Conservation (phyloP, 2,113 vertebrate genomes). For the Burhinus bistriatus region DNA sequence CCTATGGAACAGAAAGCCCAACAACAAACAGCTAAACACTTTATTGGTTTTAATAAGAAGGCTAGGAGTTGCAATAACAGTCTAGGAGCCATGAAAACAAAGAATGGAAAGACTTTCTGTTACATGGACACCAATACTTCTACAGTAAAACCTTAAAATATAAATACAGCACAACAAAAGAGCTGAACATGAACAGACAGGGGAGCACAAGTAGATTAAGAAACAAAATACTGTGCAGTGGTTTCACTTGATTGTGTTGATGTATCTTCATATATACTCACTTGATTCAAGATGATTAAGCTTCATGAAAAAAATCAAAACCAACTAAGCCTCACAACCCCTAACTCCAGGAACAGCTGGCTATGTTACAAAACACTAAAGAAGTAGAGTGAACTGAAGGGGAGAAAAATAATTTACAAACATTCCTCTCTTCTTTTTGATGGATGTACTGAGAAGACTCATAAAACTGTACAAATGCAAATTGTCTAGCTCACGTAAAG, state of each 20-base stretch:
- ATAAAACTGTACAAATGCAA: not conserved
- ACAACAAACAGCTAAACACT: not conserved
- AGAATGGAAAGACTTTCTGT: not conserved
- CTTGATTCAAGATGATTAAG: not conserved
- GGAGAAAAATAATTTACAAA: not conserved
- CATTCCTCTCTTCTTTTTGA: not conserved
- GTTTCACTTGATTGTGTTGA: not conserved
- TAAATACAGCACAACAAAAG: not conserved
- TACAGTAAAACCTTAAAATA: not conserved
- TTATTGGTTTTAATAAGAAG: not conserved
- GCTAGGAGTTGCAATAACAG: not conserved
- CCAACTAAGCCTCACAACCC: not conserved
- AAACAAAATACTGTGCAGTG: not conserved
- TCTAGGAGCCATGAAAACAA: not conserved
- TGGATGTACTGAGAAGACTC: not conserved
- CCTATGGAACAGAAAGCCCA: not conserved
- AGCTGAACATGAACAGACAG: not conserved
- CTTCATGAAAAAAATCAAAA: not conserved
- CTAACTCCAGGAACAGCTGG: not conserved
- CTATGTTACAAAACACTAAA: not conserved
- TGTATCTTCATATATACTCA: not conserved
- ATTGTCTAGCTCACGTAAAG: not conserved
- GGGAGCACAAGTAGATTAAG: not conserved
- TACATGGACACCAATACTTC: not conserved
- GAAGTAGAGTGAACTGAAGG: not conserved